phyloP scores from a whole-genome alignment of 2,888 invertebrate genomes.

The Tiliacea aurago region DNA sequence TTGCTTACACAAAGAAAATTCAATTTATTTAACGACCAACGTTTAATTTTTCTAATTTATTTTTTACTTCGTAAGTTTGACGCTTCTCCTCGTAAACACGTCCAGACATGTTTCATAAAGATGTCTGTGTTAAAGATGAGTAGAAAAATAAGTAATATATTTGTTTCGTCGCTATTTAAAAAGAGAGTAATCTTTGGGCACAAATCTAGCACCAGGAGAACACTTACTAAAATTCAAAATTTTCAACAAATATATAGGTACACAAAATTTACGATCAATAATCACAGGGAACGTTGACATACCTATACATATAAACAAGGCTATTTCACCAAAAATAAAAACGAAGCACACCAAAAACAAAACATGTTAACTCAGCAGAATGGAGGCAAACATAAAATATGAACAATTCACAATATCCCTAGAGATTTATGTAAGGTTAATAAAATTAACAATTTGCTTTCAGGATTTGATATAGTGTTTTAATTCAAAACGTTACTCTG shows the following conservation, averaged over 20 bases:
- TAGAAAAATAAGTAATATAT: conserved; percentile 24
- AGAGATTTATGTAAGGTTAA: conserved; percentile 64
- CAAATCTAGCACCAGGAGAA: too few relatives aligned
- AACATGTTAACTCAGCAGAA: conserved; percentile 48
- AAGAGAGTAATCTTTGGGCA: background rate
- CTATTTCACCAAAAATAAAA: conserved; percentile 51
- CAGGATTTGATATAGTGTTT: conserved; percentile 64
- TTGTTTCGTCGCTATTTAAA: conserved; percentile 18
- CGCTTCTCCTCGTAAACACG: conserved; percentile 55
- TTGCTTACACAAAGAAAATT: conserved; percentile 49
- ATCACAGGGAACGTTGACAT: conserved; percentile 35
- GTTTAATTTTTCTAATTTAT: conserved; percentile 61
- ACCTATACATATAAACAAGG: conserved; percentile 49
- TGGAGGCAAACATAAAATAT: conserved; percentile 60
- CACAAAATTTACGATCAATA: conserved; percentile 29
- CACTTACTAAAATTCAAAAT: background rate
- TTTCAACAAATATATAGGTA: background rate
- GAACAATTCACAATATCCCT: conserved; percentile 61
- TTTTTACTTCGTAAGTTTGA: conserved; percentile 53
- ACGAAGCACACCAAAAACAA: conserved; percentile 39
- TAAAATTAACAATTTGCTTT: conserved; percentile 67
- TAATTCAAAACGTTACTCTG: conserved; percentile 57
- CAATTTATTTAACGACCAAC: conserved; percentile 54
- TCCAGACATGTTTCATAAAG: conserved; percentile 51
- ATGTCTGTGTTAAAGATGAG: conserved; percentile 40